Evolutionary conservation across 2,888 invertebrate species (phyloP).

Genomic region (Rutpela maculata): DNA sequence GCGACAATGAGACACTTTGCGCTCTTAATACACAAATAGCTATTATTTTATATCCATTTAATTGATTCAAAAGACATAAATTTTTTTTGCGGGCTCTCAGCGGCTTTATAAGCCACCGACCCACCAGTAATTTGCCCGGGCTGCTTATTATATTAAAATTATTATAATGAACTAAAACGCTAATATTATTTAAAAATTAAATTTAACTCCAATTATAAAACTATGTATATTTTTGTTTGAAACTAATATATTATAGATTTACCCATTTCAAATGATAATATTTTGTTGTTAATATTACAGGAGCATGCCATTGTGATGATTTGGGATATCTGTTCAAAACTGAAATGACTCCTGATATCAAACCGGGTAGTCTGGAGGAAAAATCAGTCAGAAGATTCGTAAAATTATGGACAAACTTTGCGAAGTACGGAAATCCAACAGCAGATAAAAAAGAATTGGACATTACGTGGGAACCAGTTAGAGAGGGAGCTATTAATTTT

Average conservation of each 20-base stretch:
- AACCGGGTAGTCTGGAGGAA: conserved; percentile 62
- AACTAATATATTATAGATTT: background rate
- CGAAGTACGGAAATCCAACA: conserved; percentile 60
- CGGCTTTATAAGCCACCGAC: no score
- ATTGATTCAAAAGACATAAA: no score
- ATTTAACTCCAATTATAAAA: no score
- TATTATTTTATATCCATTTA: no score
- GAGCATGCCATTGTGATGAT: conserved; percentile 61
- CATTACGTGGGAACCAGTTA: conserved; percentile 61
- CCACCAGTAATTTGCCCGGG: no score
- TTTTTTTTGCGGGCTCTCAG: no score
- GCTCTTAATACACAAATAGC: no score
- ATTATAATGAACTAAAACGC: no score
- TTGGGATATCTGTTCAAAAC: conserved; percentile 62
- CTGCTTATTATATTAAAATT: no score
- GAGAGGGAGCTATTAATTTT: conserved; percentile 55
- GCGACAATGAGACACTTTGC: no score
- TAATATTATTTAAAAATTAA: no score
- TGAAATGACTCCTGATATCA: conserved; percentile 51
- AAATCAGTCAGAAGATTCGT: conserved; percentile 58
- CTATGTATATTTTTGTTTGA: background rate
- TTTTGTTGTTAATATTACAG: conserved; percentile 43
- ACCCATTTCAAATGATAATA: no score
- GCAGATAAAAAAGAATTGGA: conserved; percentile 49
- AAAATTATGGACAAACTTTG: conserved; percentile 66